These are phyloP conservation scores for Delichon dasypus DNA, from an alignment of 2,797 vertebrate genomes.

Conservation along the genomic window DNA sequence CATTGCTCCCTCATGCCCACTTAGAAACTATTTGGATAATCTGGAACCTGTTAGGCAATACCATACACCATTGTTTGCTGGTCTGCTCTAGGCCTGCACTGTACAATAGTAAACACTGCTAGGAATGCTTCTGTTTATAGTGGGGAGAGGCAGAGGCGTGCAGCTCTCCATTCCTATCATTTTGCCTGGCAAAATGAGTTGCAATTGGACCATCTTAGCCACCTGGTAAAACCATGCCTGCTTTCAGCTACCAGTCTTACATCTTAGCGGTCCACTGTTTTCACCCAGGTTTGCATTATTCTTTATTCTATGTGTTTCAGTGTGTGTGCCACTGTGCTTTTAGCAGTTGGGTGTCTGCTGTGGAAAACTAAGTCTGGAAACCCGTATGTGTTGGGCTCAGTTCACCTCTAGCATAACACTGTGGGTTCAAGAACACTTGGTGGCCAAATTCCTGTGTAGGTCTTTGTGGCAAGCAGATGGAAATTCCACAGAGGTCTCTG, in stretches of 20 bases:
- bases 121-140: background rate
- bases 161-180: background rate
- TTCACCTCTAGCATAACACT: background rate
- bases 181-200: background rate
- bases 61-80: constrained; percentile 9
- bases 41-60: constrained; percentile 47
- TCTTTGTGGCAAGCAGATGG: background rate
- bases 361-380: background rate
- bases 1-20: constrained; percentile 50
- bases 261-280: background rate
- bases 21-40: constrained; percentile 41
- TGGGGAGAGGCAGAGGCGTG: background rate
- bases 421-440: background rate
- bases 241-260: background rate
- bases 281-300: background rate
- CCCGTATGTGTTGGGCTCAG: background rate
- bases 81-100: background rate
- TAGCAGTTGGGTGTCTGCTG: background rate
- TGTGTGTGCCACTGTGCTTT: background rate
- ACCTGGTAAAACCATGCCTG: background rate
- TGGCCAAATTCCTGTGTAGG: background rate
- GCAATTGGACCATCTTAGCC: background rate
- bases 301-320: background rate
- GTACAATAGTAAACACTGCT: background rate
- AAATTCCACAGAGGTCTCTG: constrained; percentile 20